A percentile compares a stretch with the other conserved stretches of the same genome.
Conservation (phyloP, 2,113 vertebrate species). For the Catharus bicknelli region DNA sequence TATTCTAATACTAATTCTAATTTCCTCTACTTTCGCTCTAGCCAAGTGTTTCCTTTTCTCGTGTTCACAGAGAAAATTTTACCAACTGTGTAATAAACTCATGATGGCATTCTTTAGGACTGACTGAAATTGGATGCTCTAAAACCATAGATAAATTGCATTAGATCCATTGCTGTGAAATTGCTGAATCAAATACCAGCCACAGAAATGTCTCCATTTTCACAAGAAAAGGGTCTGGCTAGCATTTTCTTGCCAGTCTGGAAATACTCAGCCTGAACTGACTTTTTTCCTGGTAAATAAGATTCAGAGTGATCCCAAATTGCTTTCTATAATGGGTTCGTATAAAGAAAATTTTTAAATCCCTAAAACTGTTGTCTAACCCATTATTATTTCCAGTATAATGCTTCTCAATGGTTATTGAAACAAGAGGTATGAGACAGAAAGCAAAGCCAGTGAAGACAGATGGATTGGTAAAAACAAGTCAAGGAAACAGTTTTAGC, state of each 20-base stretch:
- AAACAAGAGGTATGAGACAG: background rate
- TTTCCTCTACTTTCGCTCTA: background rate
- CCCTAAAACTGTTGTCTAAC: background rate
- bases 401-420: background rate
- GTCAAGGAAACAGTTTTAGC: background rate
- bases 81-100: background rate
- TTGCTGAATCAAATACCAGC: slow-evolving; percentile 12
- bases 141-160: slow-evolving; percentile 1
- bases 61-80: background rate
- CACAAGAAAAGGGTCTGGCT: background rate
- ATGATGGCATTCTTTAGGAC: background rate
- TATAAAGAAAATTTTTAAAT: background rate
- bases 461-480: background rate
- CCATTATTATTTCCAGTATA: background rate
- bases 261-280: background rate
- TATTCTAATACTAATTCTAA: background rate
- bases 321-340: background rate
- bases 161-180: slow-evolving; percentile 17
- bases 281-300: background rate
- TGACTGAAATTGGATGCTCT: background rate
- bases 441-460: background rate
- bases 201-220: slow-evolving; percentile 18
- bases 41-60: background rate
- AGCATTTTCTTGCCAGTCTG: slow-evolving; percentile 5
- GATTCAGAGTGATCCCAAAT: background rate